Evolutionary conservation across 2,797 vertebrate genomes (phyloP), one percentile per base, ranked within the genome.

Genomic region (Enoplosus armatus): DNA sequence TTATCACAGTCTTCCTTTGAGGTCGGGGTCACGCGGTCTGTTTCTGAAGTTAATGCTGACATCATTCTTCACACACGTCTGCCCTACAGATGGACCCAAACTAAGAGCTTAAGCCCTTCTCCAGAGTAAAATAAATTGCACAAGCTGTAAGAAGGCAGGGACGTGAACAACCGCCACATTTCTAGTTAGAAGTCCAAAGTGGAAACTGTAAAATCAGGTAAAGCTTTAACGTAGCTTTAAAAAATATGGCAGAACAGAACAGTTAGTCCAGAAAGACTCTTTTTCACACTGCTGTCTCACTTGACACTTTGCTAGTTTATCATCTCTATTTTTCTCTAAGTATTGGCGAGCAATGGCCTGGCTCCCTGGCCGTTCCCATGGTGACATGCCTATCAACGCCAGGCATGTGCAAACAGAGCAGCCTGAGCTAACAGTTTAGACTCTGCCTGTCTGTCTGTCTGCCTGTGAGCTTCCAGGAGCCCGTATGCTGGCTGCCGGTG

Each of bases 371-470:
- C 33, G 95, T 96, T 96, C 93, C 95, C 94, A 96, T 96, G 95
- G 95, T 80, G 94, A 96, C 93, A 80, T 87, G 93, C 93, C 91
- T 85, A 91, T 95, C 94, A 96, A 96, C 88, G 85, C 76, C 91
- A 94, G 93, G 94, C 95, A 94, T 95, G 93, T 94, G 91, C 93
- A 96, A 95, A 96, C 94, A 95, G 84, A 87, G 90, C 83, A 87
- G 86, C 89, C 93, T 93, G 92, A 92, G 90, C 93, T 95, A 95
- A 95, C 92, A 93, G 92, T 92, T 92, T 89, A 89, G 78, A 87
- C 88, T 86, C 83, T 85, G 83, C 82, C 83, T 85, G 59, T 62
- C 78, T 65, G 72, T 33, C 82, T 85, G 76, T 70, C 87, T 85
- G 76, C 68, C 87, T 84, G 77, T 56, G 72, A 74, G 90, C 83